Evolutionary conservation across 1,140 invertebrate species (phyloP), one percentile per base, ranked within the genome.

Genomic region (Harpegnathos saltator): DNA sequence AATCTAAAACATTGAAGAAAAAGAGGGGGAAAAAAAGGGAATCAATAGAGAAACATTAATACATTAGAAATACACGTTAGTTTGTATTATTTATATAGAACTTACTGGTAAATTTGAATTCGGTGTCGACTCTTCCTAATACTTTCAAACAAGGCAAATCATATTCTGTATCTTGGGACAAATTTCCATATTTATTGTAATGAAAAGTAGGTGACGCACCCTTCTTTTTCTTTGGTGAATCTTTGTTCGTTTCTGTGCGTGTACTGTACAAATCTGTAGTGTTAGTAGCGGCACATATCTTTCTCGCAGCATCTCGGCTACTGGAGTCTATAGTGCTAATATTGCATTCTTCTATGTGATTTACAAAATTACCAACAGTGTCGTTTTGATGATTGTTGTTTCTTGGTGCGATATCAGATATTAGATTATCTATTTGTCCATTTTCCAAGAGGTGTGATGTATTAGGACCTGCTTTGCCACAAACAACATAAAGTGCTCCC

Each of bases 101-200:
- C 94, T 95, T 96, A 97, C 97, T 95, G 89, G 96, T 95, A 95
- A 98, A 98, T 92, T 95, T 96, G 92, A 97, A 97, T 85, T 96
- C 95, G 56, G 95, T 95, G 22, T 95, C 95, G 33, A 97, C 95
- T 84, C 95, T 93, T 7, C 97, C 98, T 12, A 98, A 87, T 89
- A 98, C 94, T 91, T 95, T 94, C 19, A 92, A 85, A 78, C 90
- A 87, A 52, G 93, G 90, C 15, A 93, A 74, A 52, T 90, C 65
- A 19, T 91, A 91, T n/a, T 91, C 71, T 38, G 69, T 68, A 26
- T 91, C 89, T 72, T 91, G 59, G 12, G 87, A 89, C 52, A 91
- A 89, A 87, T 93, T 86, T 59, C 92, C 89, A 29, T 90, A 90
- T 66, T 90, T 91, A 19, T 89, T 29, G 5, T 58, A 50, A 24